These are phyloP conservation scores for Pharmacophagus antenor DNA, from an alignment of 2,888 invertebrate genomes.

Conservation along the genomic window DNA sequence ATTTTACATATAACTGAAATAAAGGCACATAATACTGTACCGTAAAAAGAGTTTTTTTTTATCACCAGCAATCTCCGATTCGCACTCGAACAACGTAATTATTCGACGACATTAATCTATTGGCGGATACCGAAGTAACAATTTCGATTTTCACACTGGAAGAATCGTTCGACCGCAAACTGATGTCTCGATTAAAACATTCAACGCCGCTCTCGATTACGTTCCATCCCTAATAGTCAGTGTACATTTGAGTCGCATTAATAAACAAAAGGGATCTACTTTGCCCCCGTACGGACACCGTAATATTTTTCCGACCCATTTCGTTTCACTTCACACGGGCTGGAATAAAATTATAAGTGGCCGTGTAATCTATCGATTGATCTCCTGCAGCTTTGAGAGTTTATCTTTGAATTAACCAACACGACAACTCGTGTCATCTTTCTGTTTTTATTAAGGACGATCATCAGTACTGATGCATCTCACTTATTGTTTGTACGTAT, in stretches of 20 bases:
- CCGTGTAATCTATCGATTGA: not conserved
- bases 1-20: too few relatives aligned
- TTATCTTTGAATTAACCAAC: not conserved
- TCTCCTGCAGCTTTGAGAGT: not conserved
- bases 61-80: not conserved
- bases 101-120: not conserved
- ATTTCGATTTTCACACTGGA: not conserved
- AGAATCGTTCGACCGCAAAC: not conserved
- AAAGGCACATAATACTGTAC: too few relatives aligned
- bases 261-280: not conserved
- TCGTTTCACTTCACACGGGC: not conserved
- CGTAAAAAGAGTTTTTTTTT: not conserved
- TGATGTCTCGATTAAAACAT: slow-evolving; percentile 1
- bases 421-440: too few relatives aligned
- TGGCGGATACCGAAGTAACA: not conserved
- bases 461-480: too few relatives aligned
- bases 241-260: not conserved
- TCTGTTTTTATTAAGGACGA: too few relatives aligned
- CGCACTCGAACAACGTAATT: not conserved
- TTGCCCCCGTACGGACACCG: not conserved
- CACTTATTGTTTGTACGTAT: too few relatives aligned
- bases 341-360: slow-evolving; percentile 2
- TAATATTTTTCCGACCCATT: slow-evolving; percentile 10
- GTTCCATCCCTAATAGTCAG: too few relatives aligned
- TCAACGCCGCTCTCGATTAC: not conserved